Percentiles rank a stretch among this genome's conserved stretches.
These are phyloP conservation scores for Spodoptera litura DNA, from an alignment of 1,140 invertebrate genomes.

Conservation along the genomic window DNA sequence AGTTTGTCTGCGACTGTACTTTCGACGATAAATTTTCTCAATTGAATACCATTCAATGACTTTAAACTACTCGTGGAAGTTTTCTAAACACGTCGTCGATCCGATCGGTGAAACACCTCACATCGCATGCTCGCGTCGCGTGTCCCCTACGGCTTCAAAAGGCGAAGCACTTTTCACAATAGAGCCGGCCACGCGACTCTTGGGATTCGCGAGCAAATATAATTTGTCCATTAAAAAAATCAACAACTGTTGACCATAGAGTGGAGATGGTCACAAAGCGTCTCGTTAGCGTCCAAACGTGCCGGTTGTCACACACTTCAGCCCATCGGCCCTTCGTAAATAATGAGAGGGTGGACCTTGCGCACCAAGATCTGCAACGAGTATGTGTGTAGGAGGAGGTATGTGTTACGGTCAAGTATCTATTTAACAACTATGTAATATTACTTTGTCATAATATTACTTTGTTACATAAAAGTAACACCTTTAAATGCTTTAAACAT, in stretches of 20 bases:
- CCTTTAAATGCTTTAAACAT: no score
- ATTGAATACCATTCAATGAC: conserved; percentile 47
- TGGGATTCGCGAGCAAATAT: conserved; percentile 77
- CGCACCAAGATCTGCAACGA: conserved; percentile 51
- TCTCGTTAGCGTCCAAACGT: conserved; percentile 84
- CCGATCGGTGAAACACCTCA: conserved; percentile 54
- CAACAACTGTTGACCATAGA: conserved; percentile 78
- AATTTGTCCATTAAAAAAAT: conserved; percentile 85
- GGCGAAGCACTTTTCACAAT: conserved; percentile 65
- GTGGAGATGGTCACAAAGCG: conserved; percentile 82
- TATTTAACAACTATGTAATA: background rate
- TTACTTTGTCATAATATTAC: no score
- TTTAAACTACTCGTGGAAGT: conserved; percentile 59
- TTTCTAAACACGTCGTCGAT: conserved; percentile 57
- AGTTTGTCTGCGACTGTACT: conserved; percentile 21
- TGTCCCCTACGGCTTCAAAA: conserved; percentile 70
- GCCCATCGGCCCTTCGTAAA: conserved; percentile 84
- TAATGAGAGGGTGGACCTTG: conserved; percentile 81
- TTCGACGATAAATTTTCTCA: conserved; percentile 36
- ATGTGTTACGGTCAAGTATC: conserved; percentile 3
- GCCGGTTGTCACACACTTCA: conserved; percentile 83
- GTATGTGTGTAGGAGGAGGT: conserved; percentile 51
- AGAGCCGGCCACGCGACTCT: conserved; percentile 57
- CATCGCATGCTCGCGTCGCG: conserved; percentile 63
- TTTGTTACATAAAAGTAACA: no score